Evolutionary conservation across 1,140 invertebrate species (phyloP).

Genomic region (Coptotermes formosanus): DNA sequence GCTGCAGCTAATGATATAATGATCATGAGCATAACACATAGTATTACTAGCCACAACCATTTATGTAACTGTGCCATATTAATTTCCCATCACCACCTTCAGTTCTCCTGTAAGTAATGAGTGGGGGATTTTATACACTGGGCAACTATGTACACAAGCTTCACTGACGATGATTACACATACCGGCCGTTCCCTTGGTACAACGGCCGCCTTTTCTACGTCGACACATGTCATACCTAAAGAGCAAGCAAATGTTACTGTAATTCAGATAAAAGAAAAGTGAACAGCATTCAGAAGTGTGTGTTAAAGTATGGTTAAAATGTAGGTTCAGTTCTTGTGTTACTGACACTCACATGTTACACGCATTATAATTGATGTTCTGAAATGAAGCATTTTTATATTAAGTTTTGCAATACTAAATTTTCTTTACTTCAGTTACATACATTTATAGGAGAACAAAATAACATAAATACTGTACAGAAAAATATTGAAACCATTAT

Average conservation of each 20-base stretch:
- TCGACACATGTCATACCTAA: constrained; percentile 95
- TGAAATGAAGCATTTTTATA: no score
- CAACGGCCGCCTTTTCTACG: constrained; percentile 90
- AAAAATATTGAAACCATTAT: no score
- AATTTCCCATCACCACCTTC: background rate
- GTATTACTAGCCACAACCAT: constrained; percentile 5
- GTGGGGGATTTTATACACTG: constrained; percentile 25
- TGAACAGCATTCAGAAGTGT: no score
- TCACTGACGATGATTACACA: constrained; percentile 41
- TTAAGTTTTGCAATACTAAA: no score
- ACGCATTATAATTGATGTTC: no score
- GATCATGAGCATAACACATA: background rate
- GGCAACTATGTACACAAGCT: constrained; percentile 4
- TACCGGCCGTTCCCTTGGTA: constrained; percentile 95
- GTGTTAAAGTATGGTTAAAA: no score
- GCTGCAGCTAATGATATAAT: no score
- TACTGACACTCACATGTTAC: no score
- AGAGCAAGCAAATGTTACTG: constrained; percentile 40
- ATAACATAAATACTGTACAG: no score
- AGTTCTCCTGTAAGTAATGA: constrained; percentile 25
- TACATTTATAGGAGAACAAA: no score
- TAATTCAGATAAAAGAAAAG: background rate
- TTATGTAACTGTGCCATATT: background rate
- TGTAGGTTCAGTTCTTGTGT: no score
- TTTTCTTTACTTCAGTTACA: no score